Percentiles rank a stretch among this genome's conserved stretches.
Conservation (phyloP, 1,140 invertebrate species). For the Trachymyrmex cornetzi region DNA sequence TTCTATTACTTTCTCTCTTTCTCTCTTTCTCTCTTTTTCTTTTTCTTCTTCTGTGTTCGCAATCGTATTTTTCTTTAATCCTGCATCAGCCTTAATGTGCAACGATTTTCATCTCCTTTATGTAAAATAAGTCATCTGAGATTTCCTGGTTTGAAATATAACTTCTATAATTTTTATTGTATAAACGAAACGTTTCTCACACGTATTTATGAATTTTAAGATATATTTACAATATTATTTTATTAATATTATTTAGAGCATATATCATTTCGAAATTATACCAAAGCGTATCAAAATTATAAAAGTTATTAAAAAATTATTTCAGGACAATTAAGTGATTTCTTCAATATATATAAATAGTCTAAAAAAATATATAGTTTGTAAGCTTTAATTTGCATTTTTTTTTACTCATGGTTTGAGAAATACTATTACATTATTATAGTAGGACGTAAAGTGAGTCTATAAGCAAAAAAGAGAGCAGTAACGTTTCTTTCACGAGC, state of each 20-base stretch:
- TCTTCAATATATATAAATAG: not conserved
- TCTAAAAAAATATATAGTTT: too few relatives aligned
- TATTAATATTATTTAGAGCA: not conserved
- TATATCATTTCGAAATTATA: not conserved
- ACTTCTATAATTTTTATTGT: conserved; percentile 5
- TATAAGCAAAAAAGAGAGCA: conserved; percentile 19
- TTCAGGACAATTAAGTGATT: not conserved
- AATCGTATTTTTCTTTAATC: conserved; percentile 31
- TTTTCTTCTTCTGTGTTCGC: not conserved
- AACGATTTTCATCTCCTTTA: conserved; percentile 1
- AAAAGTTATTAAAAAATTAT: not conserved
- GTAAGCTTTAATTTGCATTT: too few relatives aligned
- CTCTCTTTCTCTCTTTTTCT: not conserved
- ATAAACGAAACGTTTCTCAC: not conserved
- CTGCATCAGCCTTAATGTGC: not conserved
- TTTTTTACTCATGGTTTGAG: not conserved
- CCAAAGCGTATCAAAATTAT: not conserved
- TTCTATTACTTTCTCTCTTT: not conserved
- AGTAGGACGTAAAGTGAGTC: conserved; percentile 16
- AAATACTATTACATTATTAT: conserved; percentile 31
- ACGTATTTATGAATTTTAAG: not conserved
- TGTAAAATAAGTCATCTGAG: not conserved
- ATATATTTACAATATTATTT: not conserved
- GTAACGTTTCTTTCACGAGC: conserved; percentile 14
- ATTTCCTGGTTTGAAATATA: not conserved